These are phyloP conservation scores for Phoebastria nigripes DNA, from an alignment of 2,797 vertebrate species.

Conservation along the genomic window DNA sequence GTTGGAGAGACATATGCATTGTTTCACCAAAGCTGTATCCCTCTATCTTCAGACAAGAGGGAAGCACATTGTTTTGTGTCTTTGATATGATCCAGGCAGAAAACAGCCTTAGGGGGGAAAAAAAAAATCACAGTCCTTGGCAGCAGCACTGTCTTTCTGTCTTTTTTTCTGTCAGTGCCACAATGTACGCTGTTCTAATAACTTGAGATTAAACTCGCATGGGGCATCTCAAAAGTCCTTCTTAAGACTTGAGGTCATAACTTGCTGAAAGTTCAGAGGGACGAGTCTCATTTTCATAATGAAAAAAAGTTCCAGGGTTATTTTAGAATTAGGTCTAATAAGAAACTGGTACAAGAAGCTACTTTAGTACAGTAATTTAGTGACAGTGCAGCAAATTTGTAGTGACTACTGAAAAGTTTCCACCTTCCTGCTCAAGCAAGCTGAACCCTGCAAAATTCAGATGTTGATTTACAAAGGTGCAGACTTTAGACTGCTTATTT, in stretches of 20 bases:
- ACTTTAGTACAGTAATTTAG: slow-evolving; percentile 22
- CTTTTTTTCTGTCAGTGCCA: background rate
- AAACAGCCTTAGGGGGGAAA: slow-evolving; percentile 18
- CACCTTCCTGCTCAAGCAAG: background rate
- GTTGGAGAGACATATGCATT: slow-evolving; percentile 38
- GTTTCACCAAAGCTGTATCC: slow-evolving; percentile 41
- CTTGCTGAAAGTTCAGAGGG: slow-evolving; percentile 53
- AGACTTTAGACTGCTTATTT: background rate
- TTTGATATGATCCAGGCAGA: slow-evolving; percentile 51
- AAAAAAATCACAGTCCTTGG: slow-evolving; percentile 12
- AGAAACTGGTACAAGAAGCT: slow-evolving; percentile 64
- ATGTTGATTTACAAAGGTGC: background rate
- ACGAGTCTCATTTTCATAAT: slow-evolving; percentile 43
- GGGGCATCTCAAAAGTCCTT: slow-evolving; percentile 47
- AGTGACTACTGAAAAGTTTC: slow-evolving; percentile 8
- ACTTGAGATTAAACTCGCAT: slow-evolving; percentile 34
- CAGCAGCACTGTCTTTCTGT: slow-evolving; percentile 15
- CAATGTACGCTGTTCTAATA: slow-evolving; percentile 27
- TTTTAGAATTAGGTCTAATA: slow-evolving; percentile 67
- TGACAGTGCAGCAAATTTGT: background rate
- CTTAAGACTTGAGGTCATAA: slow-evolving; percentile 53
- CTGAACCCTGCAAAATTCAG: background rate
- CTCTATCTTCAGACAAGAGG: slow-evolving; percentile 44
- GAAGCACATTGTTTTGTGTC: slow-evolving; percentile 51
- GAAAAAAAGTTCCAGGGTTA: slow-evolving; percentile 48